Base-by-base conservation (phyloP, 2,797 vertebrate genomes). In the Protosalanx chinensis region DNA sequence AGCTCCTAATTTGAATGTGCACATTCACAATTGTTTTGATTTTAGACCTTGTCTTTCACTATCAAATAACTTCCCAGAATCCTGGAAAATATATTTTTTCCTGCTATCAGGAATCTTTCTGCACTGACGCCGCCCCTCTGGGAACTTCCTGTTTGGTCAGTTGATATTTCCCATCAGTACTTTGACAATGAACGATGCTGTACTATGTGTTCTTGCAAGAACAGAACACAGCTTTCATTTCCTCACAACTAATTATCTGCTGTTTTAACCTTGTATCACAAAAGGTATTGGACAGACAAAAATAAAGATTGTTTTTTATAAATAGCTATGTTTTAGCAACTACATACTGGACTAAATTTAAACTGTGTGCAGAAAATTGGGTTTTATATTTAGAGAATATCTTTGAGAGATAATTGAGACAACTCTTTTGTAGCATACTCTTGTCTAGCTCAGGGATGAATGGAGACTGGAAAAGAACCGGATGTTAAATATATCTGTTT, bases 61-160 rank as follows among this genome's bases (percentile, higher is more conserved):
- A 46, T 13, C 41, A 46, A 46, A 46, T 46, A 12, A 46, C 41
- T 46, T 46, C 41, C 33, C 29, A 75, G 75, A 78, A 58, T 77
- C 37, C 53, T 57, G 85, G 66, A 79, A 85, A 84, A 84, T 88
- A 79, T 76, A 83, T 82, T 88, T 75, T 59, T 77, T 77, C 78
- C 82, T 87, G 88, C 51, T 56, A n/a, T 56, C 15, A 56, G 83
- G 86, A 85, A 81, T 88, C 75, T 78, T 76, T 81, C 79, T 63
- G 62, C 32, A 29, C 59, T n/a, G 37, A 70, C 74, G 74, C 65
- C 79, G 61, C 86, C 82, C 82, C 77, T 60, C 59, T 68, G 81
- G 86, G 84, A 87, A 91, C 86, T 87, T 89, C 88, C 90, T 87
- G 71, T 85, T 82, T 77, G 76, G 74, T 74, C 80, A 76, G 75